Evolutionary conservation across 2,888 invertebrate genomes (phyloP), one percentile per base, ranked within the genome.

Genomic region (Choristoneura rosaceana): DNA sequence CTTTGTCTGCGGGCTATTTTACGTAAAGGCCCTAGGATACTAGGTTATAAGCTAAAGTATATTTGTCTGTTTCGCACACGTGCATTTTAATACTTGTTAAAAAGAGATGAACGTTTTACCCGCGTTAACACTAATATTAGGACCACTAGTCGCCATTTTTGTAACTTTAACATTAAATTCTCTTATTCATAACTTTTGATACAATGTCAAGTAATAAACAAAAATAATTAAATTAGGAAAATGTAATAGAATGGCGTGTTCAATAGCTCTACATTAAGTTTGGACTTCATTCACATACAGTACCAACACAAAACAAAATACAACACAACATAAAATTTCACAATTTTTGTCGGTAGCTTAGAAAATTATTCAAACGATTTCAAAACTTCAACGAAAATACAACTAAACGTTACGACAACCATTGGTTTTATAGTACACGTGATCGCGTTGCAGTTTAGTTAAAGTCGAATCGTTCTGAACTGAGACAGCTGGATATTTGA

Each of bases 261-360:
- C 55, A 34, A 34, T 64, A 63, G 34, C 25, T 33, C 43, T 25
- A 61, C 50, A 25, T 41, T 55, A 25, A 43, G 9, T 55, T 55
- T n/a, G 15, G 59, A 50, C 50, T 63, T 63, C 25, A 68, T 47
- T 55, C 38, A 71, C 67, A 64, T 59, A 73, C 67, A 55, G 33
- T 63, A 63, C 55, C 63, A 66, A 68, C 67, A 67, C 38, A n/a
- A 55, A 71, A 71, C 55, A 67, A 25, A 58, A 17, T 47, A 66
- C 41, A 38, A 58, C 33, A 60, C 50, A 70, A 50, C 55, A 71
- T 55, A 66, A 41, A 66, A 41, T 55, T 43, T 25, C 17, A 59
- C 41, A 47, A 62, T 61, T 33, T 25, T 41, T 59, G 47, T 59
- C 66, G 17, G 45, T 41, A 41, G 41, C 17, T 38, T 12, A 55